phyloP scores from a whole-genome alignment of 2,113 vertebrate genomes.

The Toxotes jaculatrix region DNA sequence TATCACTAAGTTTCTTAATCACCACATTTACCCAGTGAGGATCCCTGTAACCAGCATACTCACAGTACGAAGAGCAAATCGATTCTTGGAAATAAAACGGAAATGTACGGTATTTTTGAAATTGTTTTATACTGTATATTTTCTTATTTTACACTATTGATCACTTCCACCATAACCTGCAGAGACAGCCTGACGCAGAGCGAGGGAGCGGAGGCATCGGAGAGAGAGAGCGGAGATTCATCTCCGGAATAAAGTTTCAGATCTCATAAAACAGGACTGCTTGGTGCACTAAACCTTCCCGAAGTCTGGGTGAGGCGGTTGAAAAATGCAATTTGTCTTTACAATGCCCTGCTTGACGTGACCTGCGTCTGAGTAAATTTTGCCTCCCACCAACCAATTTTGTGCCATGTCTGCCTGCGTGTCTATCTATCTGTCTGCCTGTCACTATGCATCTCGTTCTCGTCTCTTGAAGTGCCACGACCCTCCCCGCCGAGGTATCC shows the following conservation, averaged over 20 bases:
- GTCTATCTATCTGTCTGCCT: constrained; percentile 73
- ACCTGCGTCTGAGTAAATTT: constrained; percentile 55
- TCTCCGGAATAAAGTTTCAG: constrained; percentile 34
- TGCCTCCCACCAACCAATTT: constrained; percentile 62
- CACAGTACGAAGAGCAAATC: background rate
- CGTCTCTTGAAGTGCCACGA: constrained; percentile 39
- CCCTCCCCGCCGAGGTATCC: constrained; percentile 49
- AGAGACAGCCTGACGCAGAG: background rate
- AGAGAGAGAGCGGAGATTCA: constrained; percentile 19
- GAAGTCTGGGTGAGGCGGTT: constrained; percentile 1
- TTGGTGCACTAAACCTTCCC: constrained; percentile 14
- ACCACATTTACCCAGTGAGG: no score
- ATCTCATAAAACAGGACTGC: constrained; percentile 18
- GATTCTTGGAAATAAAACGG: background rate
- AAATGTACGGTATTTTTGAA: no score
- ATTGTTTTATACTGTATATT: background rate
- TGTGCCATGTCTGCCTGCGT: constrained; percentile 31
- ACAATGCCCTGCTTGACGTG: constrained; percentile 32
- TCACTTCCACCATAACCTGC: constrained; percentile 1
- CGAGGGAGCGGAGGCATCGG: background rate
- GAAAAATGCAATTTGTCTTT: constrained; percentile 61
- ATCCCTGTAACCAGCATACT: no score
- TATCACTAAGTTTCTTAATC: no score
- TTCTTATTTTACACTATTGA: background rate
- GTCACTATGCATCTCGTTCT: constrained; percentile 68